A percentile compares a stretch with the other conserved stretches of the same genome.
phyloP scores from a whole-genome alignment of 2,113 vertebrate genomes.

The Corythoichthys haematopterus region DNA sequence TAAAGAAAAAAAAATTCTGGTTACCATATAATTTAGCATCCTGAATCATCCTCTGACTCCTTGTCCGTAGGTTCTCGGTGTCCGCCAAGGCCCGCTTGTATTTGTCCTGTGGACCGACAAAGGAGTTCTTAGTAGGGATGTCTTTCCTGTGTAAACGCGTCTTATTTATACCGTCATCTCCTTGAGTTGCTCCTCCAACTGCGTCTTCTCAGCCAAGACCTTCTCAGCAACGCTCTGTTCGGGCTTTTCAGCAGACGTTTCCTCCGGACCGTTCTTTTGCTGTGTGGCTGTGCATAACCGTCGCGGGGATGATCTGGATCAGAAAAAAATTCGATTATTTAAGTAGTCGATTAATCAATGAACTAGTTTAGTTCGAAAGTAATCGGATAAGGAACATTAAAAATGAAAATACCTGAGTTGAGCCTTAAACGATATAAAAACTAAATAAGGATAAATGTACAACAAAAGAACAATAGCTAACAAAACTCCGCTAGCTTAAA shows the following conservation, averaged over 20 bases:
- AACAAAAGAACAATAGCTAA: too few species aligned
- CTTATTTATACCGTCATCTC: conserved; percentile 78
- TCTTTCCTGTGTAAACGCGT: background rate
- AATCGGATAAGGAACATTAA: too few species aligned
- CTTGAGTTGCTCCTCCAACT: conserved; percentile 86
- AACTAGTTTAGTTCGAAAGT: too few species aligned
- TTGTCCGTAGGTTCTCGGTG: conserved; percentile 87
- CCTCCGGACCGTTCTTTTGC: conserved; percentile 83
- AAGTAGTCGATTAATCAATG: too few species aligned
- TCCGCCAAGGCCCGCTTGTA: conserved; percentile 94
- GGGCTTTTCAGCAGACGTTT: conserved; percentile 72
- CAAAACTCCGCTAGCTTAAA: too few species aligned
- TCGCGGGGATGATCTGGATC: conserved; percentile 66
- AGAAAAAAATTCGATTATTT: background rate
- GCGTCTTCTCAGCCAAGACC: conserved; percentile 74
- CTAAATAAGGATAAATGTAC: too few species aligned
- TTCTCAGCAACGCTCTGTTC: conserved; percentile 73
- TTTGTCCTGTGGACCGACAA: conserved; percentile 79
- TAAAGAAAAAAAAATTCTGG: background rate
- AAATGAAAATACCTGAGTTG: too few species aligned
- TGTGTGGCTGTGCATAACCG: conserved; percentile 82
- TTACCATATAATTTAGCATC: conserved; percentile 92
- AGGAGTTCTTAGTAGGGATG: background rate
- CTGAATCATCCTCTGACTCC: conserved; percentile 88
- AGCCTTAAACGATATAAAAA: too few species aligned